phyloP scores from a whole-genome alignment of 2,113 vertebrate genomes.

The Pterophyllum scalare region DNA sequence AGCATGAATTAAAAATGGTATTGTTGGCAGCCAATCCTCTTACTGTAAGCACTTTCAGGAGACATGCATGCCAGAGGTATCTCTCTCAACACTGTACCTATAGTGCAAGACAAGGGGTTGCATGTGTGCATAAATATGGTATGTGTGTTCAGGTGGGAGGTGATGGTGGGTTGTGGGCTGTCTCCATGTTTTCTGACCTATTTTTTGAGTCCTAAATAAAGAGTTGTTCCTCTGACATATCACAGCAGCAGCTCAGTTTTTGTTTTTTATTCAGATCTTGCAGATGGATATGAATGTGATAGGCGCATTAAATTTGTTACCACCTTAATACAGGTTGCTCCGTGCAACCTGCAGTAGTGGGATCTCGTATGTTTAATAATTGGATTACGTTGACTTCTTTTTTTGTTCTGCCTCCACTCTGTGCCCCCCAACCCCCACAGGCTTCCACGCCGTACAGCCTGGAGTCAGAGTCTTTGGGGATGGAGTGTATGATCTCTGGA shows the following conservation, averaged over 20 bases:
- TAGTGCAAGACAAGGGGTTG: slow-evolving; percentile 25
- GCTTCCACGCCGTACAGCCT: slow-evolving; percentile 93
- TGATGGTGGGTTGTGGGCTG: slow-evolving; percentile 30
- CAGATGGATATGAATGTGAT: slow-evolving; percentile 12
- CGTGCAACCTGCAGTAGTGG: slow-evolving; percentile 38
- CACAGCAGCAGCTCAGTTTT: slow-evolving; percentile 24
- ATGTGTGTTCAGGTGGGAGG: slow-evolving; percentile 24
- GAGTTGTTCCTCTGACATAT: slow-evolving; percentile 62
- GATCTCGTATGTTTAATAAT: slow-evolving; percentile 63
- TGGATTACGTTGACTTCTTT: slow-evolving; percentile 56
- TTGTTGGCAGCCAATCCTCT: slow-evolving; percentile 83
- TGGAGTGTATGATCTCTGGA: slow-evolving; percentile 96
- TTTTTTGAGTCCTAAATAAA: slow-evolving; percentile 78
- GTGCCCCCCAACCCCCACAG: slow-evolving; percentile 73
- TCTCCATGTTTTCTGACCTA: slow-evolving; percentile 50
- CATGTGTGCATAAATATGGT: background rate
- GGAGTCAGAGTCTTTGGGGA: slow-evolving; percentile 94
- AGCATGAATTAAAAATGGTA: slow-evolving; percentile 82
- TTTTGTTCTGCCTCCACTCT: slow-evolving; percentile 48
- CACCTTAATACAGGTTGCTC: slow-evolving; percentile 19
- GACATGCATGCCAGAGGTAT: slow-evolving; percentile 75
- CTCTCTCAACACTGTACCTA: slow-evolving; percentile 52
- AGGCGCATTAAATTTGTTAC: slow-evolving; percentile 26
- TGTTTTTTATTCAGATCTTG: background rate
- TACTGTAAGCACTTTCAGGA: slow-evolving; percentile 82